Evolutionary conservation across 1,140 invertebrate species (phyloP).

Genomic region (Triops cancriformis): DNA sequence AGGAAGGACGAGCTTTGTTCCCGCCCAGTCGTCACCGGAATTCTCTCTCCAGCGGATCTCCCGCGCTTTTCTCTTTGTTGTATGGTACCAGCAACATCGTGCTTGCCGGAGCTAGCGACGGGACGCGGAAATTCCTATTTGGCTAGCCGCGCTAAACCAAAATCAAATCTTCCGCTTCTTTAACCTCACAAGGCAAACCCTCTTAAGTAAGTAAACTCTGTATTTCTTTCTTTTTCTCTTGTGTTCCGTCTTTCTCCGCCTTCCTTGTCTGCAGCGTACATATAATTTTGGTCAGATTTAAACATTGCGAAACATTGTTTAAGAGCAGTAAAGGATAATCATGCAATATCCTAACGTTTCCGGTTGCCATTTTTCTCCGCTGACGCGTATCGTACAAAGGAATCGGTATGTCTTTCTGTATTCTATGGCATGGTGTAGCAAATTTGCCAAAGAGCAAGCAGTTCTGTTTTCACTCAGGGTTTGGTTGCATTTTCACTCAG

Average conservation of each 20-base stretch:
- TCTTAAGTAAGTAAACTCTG: background rate
- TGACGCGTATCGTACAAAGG: too few species aligned
- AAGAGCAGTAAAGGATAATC: too few species aligned
- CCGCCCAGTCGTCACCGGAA: conserved; percentile 11
- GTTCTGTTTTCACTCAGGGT: background rate
- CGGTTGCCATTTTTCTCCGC: too few species aligned
- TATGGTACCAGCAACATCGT: background rate
- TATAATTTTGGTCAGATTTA: too few species aligned
- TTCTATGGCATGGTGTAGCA: background rate
- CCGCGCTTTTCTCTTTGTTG: background rate
- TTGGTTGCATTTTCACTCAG: too few species aligned
- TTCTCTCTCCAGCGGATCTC: background rate
- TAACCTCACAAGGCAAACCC: background rate
- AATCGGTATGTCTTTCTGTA: too few species aligned
- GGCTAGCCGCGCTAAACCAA: background rate
- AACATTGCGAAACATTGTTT: too few species aligned
- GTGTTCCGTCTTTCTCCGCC: too few species aligned
- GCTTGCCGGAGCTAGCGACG: background rate
- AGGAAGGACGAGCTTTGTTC: conserved; percentile 1
- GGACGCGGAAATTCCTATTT: background rate
- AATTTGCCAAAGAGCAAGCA: background rate
- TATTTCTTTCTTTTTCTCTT: background rate
- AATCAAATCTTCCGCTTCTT: background rate
- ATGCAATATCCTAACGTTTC: too few species aligned
- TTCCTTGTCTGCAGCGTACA: background rate